phyloP scores from a whole-genome alignment of 2,113 vertebrate genomes.

The Nesoenas mayeri region DNA sequence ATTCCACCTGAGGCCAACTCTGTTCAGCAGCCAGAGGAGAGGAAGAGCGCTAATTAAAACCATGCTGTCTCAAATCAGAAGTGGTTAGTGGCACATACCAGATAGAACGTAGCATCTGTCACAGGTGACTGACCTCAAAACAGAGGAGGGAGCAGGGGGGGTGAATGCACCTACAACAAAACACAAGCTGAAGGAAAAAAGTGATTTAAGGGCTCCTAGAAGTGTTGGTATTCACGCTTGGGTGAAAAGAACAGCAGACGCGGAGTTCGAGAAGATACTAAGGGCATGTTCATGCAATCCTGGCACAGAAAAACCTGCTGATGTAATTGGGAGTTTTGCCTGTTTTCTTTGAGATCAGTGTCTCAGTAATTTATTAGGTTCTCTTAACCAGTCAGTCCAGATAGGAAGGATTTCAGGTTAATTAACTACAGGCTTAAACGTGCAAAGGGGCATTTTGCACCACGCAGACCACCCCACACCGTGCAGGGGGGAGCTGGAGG shows the following conservation, averaged over 20 bases:
- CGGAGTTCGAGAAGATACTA: not conserved
- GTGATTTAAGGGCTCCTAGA: conserved; percentile 10
- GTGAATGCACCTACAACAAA: not conserved
- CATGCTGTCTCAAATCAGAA: conserved; percentile 24
- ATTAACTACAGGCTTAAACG: not conserved
- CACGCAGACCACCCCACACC: not conserved
- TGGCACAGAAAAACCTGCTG: not conserved
- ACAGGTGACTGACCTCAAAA: conserved; percentile 23
- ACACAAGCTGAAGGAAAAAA: not conserved
- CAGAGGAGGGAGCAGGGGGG: not conserved
- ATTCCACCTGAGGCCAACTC: conserved; percentile 53
- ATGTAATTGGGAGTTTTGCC: not conserved
- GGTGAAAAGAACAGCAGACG: not conserved
- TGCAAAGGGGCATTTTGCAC: not conserved
- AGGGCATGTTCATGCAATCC: not conserved
- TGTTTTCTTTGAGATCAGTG: not conserved
- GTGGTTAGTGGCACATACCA: not conserved
- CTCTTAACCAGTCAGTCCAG: not conserved
- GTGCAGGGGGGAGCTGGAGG: not conserved
- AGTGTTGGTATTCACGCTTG: not conserved
- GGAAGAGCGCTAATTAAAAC: conserved; percentile 59
- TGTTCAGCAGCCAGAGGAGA: conserved; percentile 2
- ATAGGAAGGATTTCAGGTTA: conserved; percentile 2
- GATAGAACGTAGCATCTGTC: conserved; percentile 13
- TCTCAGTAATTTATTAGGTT: conserved; percentile 18